Base-by-base conservation (phyloP, 2,113 vertebrate genomes). In the Channa argus region DNA sequence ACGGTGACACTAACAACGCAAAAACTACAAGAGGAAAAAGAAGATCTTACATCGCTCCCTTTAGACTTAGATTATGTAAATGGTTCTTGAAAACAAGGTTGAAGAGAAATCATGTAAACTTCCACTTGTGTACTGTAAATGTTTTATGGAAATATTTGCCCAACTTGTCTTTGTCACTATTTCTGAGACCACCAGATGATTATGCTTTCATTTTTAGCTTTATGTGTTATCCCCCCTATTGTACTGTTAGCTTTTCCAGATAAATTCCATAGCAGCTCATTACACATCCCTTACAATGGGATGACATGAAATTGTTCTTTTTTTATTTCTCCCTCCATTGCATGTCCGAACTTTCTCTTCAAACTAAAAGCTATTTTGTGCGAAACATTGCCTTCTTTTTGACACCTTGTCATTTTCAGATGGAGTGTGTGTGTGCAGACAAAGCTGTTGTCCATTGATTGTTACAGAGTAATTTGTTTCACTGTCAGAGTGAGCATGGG, bases 201-300 rank as follows among this genome's bases (percentile, higher is more conserved):
- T 67, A 67, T 0, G 36, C 34, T 51, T 53, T 74, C 58, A 70
- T 73, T 63, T 47, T 5, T 24, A 24, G 7, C 36, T 36, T 67
- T 37, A 50, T 34, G 59, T 63, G 9, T 55, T 49, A 33, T 71
- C 8, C 41, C 14, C 61, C 44, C 11, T 41, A 63, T 67, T 63
- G 55, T 76, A 33, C 6, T 0, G 12, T 45, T 49, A 8, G 36
- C 61, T 76, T 64, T 64, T 47, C 71, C 66, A 62, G 62, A 74
- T 72, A 84, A 72, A 87, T 82, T 80, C 82, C 67, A 59, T 72
- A 74, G 71, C 77, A 82, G 70, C 80, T 87, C 70, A 86, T 84
- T 82, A 89, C 58, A 65, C 39, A 5, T 51, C 52, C 60, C 76
- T 87, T 87, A 87, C 38, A n/a, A 6, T 8, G n/a, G 58, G 24